phyloP scores from a whole-genome alignment of 2,113 vertebrate species.

The Phrynosoma blainvillii region DNA sequence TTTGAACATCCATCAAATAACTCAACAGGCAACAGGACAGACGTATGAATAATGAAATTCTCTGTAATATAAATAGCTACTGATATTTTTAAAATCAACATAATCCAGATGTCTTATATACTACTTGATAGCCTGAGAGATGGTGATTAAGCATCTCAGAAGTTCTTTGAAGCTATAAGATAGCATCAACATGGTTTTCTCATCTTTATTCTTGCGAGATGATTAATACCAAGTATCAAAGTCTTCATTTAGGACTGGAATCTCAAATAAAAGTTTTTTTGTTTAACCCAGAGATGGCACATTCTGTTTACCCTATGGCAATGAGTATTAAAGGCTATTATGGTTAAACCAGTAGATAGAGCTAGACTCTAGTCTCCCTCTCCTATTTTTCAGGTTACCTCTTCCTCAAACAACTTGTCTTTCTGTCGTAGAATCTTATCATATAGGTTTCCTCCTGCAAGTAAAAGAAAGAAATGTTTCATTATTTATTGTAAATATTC shows the following conservation, averaged over 20 bases:
- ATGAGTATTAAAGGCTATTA: constrained; percentile 22
- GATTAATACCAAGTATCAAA: background rate
- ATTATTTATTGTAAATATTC: constrained; percentile 36
- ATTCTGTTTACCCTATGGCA: background rate
- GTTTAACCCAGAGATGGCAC: background rate
- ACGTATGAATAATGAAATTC: too few species aligned
- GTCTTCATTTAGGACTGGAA: background rate
- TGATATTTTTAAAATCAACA: background rate
- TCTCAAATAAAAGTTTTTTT: background rate
- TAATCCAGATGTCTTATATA: background rate
- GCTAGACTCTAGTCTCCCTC: constrained; percentile 31
- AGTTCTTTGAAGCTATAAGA: background rate
- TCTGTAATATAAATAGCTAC: background rate
- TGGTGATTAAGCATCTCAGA: background rate
- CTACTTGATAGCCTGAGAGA: background rate
- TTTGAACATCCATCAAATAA: too few species aligned
- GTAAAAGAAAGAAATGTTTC: constrained; percentile 56
- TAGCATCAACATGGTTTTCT: background rate
- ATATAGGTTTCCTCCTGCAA: constrained; percentile 94
- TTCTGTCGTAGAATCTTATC: constrained; percentile 96
- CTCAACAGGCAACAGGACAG: too few species aligned
- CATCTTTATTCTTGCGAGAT: background rate
- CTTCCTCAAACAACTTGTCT: constrained; percentile 89
- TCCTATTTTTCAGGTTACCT: constrained; percentile 79
- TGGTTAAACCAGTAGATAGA: background rate